A percentile compares a stretch with the other conserved stretches of the same genome.
These are phyloP conservation scores for Proterorhinus semilunaris DNA, from an alignment of 2,113 vertebrate genomes.

Conservation along the genomic window DNA sequence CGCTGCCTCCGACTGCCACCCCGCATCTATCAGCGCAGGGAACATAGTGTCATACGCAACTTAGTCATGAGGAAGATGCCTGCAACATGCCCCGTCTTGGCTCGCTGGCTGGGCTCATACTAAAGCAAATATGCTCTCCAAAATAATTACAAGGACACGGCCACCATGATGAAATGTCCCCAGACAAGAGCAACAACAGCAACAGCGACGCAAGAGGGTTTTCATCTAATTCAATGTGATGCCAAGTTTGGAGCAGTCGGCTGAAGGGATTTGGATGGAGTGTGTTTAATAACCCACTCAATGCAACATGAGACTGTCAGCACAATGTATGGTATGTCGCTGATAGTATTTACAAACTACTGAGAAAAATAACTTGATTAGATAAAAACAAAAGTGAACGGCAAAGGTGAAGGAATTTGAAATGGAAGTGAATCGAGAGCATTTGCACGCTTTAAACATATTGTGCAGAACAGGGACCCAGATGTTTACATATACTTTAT, in stretches of 20 bases:
- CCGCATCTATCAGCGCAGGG: constrained; percentile 69
- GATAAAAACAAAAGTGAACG: no score
- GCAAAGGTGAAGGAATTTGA: no score
- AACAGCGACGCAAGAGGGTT: constrained; percentile 34
- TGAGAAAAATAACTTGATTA: no score
- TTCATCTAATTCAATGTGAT: constrained; percentile 63
- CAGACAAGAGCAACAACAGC: constrained; percentile 60
- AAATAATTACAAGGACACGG: constrained; percentile 73
- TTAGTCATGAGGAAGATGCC: constrained; percentile 74
- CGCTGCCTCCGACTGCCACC: constrained; percentile 71
- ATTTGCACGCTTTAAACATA: no score
- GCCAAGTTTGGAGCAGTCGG: constrained; percentile 35
- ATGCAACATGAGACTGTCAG: neutral
- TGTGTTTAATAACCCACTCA: neutral
- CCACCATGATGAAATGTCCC: constrained; percentile 60
- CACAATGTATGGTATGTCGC: no score
- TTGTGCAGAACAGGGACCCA: no score
- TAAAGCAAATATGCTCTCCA: constrained; percentile 68
- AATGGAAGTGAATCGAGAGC: no score
- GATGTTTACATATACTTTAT: no score
- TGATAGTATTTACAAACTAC: no score
- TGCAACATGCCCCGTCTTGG: constrained; percentile 70
- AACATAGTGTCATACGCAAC: constrained; percentile 68
- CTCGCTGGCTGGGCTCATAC: constrained; percentile 71
- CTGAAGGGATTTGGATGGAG: constrained; percentile 29